Evolutionary conservation across 2,888 invertebrate genomes (phyloP), one percentile per base, ranked within the genome.

Genomic region (Steinernema carpocapsae): DNA sequence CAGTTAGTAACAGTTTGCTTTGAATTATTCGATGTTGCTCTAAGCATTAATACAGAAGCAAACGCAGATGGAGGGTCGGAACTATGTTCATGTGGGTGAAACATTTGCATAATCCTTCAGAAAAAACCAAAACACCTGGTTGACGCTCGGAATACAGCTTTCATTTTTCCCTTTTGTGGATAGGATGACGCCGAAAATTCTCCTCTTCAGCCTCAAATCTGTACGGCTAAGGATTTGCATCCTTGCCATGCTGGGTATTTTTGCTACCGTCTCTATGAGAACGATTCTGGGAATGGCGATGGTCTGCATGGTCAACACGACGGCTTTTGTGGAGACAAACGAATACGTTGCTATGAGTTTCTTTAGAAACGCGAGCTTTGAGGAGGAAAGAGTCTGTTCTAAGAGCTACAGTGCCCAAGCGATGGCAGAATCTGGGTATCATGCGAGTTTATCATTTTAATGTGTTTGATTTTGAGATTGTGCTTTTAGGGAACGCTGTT

Each of bases 281-380:
- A 29, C 76, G 4, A 73, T 75, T 70, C 74, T 79, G n/a, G 73
- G 76, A 3, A 84, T 83, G 79, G 84, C 80, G 24, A 76, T 83
- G 2, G 79, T 82, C 14, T 83, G 83, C 52, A 83, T 83, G 83
- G 84, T 83, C 14, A 81, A 82, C 70, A 74, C 77, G 0, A 79
- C 80, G 0, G 81, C 81, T 43, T 76, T 75, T 64, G 43, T n/a
- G 24, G 22, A 51, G n/a, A n/a, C 0, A 22, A 22, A 12, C 14
- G 10, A 26, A 14, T 3, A n/a, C 14, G 29, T 19, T 72, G 43
- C 7, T 10, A 43, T 10, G 7, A 43, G 14, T 10, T 43, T 7
- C 7, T 10, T 43, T 43, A 10, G 10, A 43, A 14, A 43, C 43
- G 43, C n/a, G n/a, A n/a, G n/a, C n/a, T n/a, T n/a, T n/a, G n/a